Conservation (phyloP, 2,113 vertebrate genomes). For the Labeo rohita region DNA sequence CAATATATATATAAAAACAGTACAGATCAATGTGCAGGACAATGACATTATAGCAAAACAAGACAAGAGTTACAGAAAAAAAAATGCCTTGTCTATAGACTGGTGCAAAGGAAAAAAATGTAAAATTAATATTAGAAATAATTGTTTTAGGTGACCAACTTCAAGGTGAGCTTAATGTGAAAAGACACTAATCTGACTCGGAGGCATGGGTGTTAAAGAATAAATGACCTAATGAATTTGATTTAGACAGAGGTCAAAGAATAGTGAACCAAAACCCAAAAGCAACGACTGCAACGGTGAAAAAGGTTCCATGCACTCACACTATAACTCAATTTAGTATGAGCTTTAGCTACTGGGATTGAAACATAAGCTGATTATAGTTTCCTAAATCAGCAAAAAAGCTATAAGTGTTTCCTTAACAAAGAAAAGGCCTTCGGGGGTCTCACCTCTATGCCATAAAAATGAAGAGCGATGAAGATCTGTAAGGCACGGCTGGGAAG, state of each 20-base stretch:
- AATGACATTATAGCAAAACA: slow-evolving; percentile 1
- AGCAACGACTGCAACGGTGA: background rate
- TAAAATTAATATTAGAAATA: background rate
- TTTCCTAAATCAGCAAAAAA: slow-evolving; percentile 67
- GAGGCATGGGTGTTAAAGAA: slow-evolving; percentile 19
- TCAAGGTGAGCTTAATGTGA: background rate
- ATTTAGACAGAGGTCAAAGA: slow-evolving; percentile 12
- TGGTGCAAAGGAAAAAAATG: background rate
- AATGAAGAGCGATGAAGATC: background rate
- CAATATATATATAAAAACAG: background rate
- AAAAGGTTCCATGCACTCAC: slow-evolving; percentile 21
- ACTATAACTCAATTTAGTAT: background rate
- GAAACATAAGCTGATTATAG: slow-evolving; percentile 69
- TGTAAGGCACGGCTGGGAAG: background rate
- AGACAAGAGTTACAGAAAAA: background rate
- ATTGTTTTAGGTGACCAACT: background rate
- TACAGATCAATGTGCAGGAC: background rate
- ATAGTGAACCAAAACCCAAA: slow-evolving; percentile 5
- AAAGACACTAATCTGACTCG: background rate
- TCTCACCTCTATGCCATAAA: background rate
- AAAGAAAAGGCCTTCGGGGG: background rate
- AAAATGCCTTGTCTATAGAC: background rate
- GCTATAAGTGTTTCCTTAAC: background rate
- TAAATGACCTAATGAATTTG: background rate
- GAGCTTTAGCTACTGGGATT: slow-evolving; percentile 43